Evolutionary conservation across 1,140 invertebrate genomes (phyloP).

Genomic region (Lepidurus packardi): DNA sequence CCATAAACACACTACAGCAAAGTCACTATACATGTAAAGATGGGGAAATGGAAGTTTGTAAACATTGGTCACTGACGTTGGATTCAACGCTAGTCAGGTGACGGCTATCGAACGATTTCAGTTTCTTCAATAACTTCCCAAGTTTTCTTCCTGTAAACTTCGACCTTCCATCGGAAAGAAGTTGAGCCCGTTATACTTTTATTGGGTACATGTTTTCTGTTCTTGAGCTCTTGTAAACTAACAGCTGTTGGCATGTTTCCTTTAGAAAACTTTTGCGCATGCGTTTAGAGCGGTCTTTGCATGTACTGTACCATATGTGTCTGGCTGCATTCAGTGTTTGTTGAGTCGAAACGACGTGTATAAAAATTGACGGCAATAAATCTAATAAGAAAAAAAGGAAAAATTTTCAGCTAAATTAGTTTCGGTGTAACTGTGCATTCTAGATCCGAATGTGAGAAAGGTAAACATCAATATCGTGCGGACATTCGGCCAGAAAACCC

Average conservation of each 20-base stretch:
- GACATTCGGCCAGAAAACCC: slow-evolving; percentile 2
- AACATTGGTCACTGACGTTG: slow-evolving; percentile 1
- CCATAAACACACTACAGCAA: background rate
- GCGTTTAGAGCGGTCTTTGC: background rate
- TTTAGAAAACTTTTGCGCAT: slow-evolving; percentile 6
- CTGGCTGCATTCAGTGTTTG: slow-evolving; percentile 8
- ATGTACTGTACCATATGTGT: slow-evolving; percentile 15
- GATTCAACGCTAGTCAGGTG: slow-evolving; percentile 13
- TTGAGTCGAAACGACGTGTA: background rate
- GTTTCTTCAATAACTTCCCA: background rate
- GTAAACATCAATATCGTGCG: background rate
- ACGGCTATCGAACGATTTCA: background rate
- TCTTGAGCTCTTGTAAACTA: background rate
- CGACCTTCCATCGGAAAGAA: no score
- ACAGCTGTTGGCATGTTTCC: slow-evolving; percentile 12
- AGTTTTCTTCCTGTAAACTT: background rate
- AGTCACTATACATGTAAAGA: background rate
- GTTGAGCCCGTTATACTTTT: no score
- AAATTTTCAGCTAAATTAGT: slow-evolving; percentile 15
- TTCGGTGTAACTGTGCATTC: background rate
- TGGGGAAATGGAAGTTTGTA: background rate
- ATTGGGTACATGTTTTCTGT: background rate
- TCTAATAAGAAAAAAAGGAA: background rate
- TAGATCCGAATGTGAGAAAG: slow-evolving; percentile 2
- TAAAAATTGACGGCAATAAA: slow-evolving; percentile 19